Evolutionary conservation across 2,888 invertebrate species (phyloP).

Genomic region (Sphecodes monilicornis): DNA sequence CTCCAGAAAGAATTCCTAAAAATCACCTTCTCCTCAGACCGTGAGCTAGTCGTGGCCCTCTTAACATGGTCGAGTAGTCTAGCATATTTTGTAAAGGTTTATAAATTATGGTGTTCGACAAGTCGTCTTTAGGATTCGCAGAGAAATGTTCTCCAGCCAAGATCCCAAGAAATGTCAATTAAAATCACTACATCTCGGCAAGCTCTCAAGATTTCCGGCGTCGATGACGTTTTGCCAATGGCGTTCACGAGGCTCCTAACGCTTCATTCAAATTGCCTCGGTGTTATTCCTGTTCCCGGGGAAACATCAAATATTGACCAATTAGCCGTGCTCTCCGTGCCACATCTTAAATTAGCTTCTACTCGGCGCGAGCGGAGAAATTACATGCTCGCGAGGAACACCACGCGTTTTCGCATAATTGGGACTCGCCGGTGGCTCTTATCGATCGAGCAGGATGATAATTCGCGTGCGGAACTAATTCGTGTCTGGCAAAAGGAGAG

Average conservation of each 20-base stretch:
- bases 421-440: constrained; percentile 35
- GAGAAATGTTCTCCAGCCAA: neutral
- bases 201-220: neutral
- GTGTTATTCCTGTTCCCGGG: constrained; percentile 44
- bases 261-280: constrained; percentile 41
- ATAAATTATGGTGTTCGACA: neutral
- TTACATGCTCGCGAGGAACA: constrained; percentile 27
- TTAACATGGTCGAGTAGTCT: neutral
- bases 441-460: constrained; percentile 44
- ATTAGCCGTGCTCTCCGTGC: constrained; percentile 40
- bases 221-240: constrained; percentile 10
- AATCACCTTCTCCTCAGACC: neutral
- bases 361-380: constrained; percentile 32
- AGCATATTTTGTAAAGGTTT: neutral
- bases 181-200: neutral
- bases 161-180: neutral
- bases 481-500: constrained; percentile 1
- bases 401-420: constrained; percentile 47
- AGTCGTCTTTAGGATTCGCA: neutral
- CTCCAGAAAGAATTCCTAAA: neutral
- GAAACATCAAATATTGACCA: constrained; percentile 61
- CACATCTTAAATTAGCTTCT: constrained; percentile 56
- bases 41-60: neutral
- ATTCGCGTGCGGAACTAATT: constrained; percentile 31
- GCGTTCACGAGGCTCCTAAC: constrained; percentile 14